Conservation (phyloP, 2,888 invertebrate species). For the Cataglyphis cursor region DNA sequence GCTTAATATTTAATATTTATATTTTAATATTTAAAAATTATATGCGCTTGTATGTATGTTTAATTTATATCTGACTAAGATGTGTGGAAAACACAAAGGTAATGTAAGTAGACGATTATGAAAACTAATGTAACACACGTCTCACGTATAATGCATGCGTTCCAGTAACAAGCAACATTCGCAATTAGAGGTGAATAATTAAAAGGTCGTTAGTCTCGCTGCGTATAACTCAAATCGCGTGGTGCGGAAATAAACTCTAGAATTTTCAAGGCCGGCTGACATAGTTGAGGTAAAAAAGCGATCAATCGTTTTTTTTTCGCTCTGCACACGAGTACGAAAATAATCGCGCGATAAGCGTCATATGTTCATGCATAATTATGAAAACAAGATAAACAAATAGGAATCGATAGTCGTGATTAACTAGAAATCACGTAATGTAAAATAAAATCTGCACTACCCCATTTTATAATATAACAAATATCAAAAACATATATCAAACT, state of each 20-base stretch:
- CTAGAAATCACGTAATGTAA: not conserved
- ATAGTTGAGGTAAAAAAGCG: conserved; percentile 62
- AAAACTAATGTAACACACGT: conserved; percentile 61
- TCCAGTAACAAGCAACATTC: conserved; percentile 70
- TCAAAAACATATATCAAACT: not conserved
- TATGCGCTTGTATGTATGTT: not conserved
- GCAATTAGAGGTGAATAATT: conserved; percentile 76
- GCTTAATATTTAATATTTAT: not conserved
- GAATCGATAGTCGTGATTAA: not conserved
- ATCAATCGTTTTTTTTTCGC: conserved; percentile 62
- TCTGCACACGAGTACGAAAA: conserved; percentile 61
- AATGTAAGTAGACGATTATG: conserved; percentile 2
- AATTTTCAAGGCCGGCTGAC: conserved; percentile 54
- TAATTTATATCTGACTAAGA: conserved; percentile 14
- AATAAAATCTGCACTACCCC: not conserved
- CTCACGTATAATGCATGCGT: conserved; percentile 64
- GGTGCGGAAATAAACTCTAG: conserved; percentile 63
- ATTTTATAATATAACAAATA: conserved; percentile 1
- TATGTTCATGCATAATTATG: conserved; percentile 65
- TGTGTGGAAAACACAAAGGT: not conserved
- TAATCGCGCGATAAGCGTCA: conserved; percentile 69
- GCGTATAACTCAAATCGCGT: conserved; percentile 50
- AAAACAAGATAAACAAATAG: not conserved
- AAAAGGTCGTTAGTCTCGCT: conserved; percentile 74
- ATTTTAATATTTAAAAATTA: conserved; percentile 26